Percentiles rank a stretch among this genome's conserved stretches.
These are phyloP conservation scores for Corydoras maculifer DNA, from an alignment of 2,113 vertebrate species.

Conservation along the genomic window DNA sequence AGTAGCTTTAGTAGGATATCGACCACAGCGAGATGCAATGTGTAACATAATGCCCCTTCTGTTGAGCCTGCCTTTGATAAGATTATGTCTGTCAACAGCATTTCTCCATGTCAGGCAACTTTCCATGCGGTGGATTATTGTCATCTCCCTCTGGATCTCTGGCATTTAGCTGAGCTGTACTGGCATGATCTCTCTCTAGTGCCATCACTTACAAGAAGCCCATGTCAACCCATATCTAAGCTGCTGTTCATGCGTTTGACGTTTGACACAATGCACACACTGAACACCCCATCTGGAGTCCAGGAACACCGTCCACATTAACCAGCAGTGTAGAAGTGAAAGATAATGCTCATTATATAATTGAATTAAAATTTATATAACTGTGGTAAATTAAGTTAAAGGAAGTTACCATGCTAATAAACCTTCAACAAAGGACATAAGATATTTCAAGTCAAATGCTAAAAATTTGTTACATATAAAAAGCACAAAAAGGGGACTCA, in stretches of 20 bases:
- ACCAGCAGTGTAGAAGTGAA: no score
- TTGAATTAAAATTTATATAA: no score
- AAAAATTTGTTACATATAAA: no score
- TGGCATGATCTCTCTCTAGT: constrained; percentile 1
- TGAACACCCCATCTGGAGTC: neutral
- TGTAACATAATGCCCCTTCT: neutral
- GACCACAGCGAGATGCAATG: neutral
- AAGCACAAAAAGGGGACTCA: no score
- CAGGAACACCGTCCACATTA: no score
- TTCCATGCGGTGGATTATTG: constrained; percentile 13
- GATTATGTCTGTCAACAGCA: constrained; percentile 5
- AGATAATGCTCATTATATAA: no score
- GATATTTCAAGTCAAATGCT: no score
- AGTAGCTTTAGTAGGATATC: neutral
- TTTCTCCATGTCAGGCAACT: neutral
- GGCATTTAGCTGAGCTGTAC: neutral
- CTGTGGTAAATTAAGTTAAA: no score
- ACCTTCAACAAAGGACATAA: no score
- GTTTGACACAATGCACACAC: neutral
- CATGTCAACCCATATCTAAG: neutral
- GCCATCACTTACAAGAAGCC: constrained; percentile 15
- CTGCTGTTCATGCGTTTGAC: constrained; percentile 42
- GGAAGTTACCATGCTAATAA: no score
- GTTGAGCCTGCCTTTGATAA: constrained; percentile 14
- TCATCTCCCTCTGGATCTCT: neutral